phyloP scores from a whole-genome alignment of 2,113 vertebrate genomes.

The Zosterops pallidus region DNA sequence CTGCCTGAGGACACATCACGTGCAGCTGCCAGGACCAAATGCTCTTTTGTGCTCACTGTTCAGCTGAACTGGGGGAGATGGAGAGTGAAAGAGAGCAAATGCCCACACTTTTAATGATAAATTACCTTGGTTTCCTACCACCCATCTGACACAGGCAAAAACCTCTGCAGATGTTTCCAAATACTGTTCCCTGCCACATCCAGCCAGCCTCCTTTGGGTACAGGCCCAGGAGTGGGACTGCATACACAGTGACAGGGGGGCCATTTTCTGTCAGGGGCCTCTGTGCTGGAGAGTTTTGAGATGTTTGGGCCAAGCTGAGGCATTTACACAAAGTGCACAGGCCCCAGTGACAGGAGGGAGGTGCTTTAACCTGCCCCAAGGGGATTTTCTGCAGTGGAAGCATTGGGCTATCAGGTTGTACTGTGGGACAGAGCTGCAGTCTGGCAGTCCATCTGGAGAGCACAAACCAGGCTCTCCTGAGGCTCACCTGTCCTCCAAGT shows the following conservation, averaged over 20 bases:
- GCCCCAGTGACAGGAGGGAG: neutral
- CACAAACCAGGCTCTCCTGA: neutral
- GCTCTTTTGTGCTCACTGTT: neutral
- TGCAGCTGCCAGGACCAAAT: neutral
- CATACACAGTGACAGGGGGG: neutral
- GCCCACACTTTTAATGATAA: neutral
- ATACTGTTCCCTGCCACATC: neutral
- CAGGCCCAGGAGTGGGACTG: neutral
- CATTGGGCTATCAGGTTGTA: neutral
- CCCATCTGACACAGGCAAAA: neutral
- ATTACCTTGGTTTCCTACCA: neutral
- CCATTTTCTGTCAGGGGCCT: neutral
- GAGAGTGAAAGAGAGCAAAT: neutral
- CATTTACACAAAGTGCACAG: neutral
- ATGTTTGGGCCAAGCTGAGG: neutral
- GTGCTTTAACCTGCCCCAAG: neutral
- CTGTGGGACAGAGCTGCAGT: neutral
- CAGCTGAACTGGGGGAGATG: neutral
- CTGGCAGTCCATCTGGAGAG: conserved; percentile 13
- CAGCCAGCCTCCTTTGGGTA: neutral
- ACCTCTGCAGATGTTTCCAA: neutral
- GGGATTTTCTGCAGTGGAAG: neutral
- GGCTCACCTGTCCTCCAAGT: neutral
- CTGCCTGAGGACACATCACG: neutral
- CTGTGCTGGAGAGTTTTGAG: neutral